A percentile compares a stretch with the other conserved stretches of the same genome.
phyloP scores from a whole-genome alignment of 2,888 invertebrate species.

The Acronicta aceris region DNA sequence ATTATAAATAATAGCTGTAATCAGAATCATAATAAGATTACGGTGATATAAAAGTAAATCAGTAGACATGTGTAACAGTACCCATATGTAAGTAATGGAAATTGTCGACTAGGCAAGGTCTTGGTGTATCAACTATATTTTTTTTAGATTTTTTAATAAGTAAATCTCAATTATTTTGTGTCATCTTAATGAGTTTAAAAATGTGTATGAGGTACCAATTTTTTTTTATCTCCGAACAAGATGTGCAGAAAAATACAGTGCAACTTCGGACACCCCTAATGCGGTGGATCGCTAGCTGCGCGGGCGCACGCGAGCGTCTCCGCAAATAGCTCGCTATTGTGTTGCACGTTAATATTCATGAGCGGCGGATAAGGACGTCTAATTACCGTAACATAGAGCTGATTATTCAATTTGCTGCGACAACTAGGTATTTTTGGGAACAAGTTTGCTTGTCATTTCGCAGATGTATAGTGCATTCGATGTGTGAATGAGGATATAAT shows the following conservation, averaged over 20 bases:
- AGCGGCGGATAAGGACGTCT: conserved; percentile 39
- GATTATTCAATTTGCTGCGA: conserved; percentile 30
- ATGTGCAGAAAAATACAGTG: background rate
- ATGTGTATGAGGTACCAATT: too few relatives aligned
- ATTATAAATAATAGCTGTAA: conserved; percentile 45
- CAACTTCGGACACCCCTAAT: conserved; percentile 23
- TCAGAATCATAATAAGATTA: conserved; percentile 55
- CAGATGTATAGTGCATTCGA: background rate
- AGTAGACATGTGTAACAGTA: conserved; percentile 38
- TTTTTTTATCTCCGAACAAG: background rate
- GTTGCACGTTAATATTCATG: conserved; percentile 50
- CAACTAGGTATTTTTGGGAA: conserved; percentile 15
- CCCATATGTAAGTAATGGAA: conserved; percentile 14
- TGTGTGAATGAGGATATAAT: background rate
- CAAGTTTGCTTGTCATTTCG: background rate
- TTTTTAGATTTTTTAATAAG: too few relatives aligned
- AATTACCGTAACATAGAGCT: conserved; percentile 44
- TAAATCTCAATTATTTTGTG: too few relatives aligned
- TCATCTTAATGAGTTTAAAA: too few relatives aligned
- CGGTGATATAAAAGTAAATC: conserved; percentile 47
- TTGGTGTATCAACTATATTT: too few relatives aligned
- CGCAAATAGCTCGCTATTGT: conserved; percentile 54
- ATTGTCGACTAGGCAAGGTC: conserved; percentile 34
- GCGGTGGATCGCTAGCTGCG: conserved; percentile 16
- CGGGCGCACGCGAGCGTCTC: conserved; percentile 46